Percentiles rank a stretch among this genome's conserved stretches.
Evolutionary conservation across 2,888 invertebrate species (phyloP).

Genomic region (Molanna angustata): DNA sequence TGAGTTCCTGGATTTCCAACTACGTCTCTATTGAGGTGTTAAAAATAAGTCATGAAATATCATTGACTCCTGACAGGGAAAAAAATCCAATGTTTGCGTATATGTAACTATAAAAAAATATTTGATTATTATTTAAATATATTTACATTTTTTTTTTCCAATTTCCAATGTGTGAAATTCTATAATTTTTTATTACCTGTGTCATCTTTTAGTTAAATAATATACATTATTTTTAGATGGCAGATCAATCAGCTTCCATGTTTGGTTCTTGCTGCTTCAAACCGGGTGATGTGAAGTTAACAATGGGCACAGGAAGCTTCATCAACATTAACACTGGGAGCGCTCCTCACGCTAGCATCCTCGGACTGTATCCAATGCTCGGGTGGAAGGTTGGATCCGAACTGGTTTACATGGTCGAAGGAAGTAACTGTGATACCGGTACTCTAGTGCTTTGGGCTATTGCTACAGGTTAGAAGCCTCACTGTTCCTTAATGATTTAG

Average conservation of each 20-base stretch:
- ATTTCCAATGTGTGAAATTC: no score
- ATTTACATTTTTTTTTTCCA: no score
- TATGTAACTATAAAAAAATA: no score
- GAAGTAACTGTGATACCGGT: slow-evolving; percentile 85
- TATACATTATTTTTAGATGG: slow-evolving; percentile 56
- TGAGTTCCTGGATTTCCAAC: no score
- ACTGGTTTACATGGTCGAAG: slow-evolving; percentile 75
- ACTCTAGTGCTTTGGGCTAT: slow-evolving; percentile 84
- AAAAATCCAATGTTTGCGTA: no score
- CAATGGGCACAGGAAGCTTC: slow-evolving; percentile 91
- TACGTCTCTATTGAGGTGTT: no score
- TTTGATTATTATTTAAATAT: no score
- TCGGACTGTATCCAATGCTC: slow-evolving; percentile 87
- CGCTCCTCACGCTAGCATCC: slow-evolving; percentile 73
- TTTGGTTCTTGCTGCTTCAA: slow-evolving; percentile 83
- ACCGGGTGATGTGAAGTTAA: slow-evolving; percentile 78
- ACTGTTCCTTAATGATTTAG: no score
- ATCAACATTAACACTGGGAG: slow-evolving; percentile 78
- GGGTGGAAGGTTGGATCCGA: slow-evolving; percentile 68
- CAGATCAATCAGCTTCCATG: slow-evolving; percentile 87
- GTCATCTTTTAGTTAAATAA: no score
- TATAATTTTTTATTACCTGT: no score
- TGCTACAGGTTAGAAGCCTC: slow-evolving; percentile 60
- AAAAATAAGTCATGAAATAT: no score
- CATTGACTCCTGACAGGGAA: no score